These are phyloP conservation scores for Aethes cnicana DNA, from an alignment of 2,888 invertebrate species.

Conservation along the genomic window DNA sequence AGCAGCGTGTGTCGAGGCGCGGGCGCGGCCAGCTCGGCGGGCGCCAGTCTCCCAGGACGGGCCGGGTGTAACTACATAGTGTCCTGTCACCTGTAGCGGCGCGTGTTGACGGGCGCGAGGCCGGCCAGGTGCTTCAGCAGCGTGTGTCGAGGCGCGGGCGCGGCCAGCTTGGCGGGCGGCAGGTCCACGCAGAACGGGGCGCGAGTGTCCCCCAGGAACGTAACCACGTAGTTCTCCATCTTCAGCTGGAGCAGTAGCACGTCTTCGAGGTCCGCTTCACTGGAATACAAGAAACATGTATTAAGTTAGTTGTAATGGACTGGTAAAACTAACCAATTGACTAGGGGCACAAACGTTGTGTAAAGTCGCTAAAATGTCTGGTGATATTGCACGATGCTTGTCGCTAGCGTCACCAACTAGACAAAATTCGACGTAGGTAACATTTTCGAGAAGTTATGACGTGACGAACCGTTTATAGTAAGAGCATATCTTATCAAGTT, in stretches of 20 bases:
- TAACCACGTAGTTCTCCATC: constrained; percentile 82
- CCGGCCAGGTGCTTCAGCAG: constrained; percentile 60
- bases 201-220: constrained; percentile 83
- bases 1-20: constrained; percentile 58
- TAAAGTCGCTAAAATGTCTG: no score
- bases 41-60: no score
- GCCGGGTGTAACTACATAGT: background rate
- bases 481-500: no score
- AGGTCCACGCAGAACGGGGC: constrained; percentile 70
- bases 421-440: no score
- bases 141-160: constrained; percentile 49
- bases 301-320: background rate
- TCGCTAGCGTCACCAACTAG: no score
- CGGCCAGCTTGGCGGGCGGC: constrained; percentile 50
- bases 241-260: constrained; percentile 84
- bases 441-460: no score
- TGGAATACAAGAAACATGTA: constrained; percentile 48
- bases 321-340: no score
- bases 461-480: no score
- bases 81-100: constrained; percentile 59
- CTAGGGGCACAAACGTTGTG: no score
- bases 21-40: constrained; percentile 39
- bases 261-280: constrained; percentile 88
- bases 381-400: no score
- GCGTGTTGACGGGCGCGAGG: constrained; percentile 53